These are phyloP conservation scores for Monarcha castaneiventris DNA, from an alignment of 2,113 vertebrate species.

Conservation along the genomic window DNA sequence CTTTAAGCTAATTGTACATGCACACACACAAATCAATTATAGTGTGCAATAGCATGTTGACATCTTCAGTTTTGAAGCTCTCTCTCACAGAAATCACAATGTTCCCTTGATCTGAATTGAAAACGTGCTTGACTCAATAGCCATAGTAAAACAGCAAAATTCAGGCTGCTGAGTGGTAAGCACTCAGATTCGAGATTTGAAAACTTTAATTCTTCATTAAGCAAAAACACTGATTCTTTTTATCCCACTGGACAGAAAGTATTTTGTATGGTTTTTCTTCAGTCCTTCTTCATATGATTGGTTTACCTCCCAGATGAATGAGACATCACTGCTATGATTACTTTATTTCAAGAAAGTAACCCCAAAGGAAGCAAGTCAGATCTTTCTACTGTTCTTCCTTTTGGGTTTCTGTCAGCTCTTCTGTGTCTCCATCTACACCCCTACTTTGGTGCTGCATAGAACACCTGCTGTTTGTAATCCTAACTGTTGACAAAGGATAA, in stretches of 20 bases:
- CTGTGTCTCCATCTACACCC: not conserved
- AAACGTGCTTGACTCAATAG: not conserved
- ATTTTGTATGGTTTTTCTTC: not conserved
- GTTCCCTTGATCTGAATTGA: not conserved
- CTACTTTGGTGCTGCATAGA: not conserved
- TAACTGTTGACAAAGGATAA: not conserved
- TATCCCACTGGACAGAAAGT: not conserved
- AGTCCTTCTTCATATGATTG: not conserved
- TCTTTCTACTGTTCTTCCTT: not conserved
- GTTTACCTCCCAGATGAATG: not conserved
- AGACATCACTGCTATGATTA: not conserved
- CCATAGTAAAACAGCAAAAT: not conserved
- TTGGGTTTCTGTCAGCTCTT: not conserved
- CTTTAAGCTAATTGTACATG: constrained; percentile 68
- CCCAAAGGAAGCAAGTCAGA: not conserved
- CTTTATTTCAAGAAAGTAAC: not conserved
- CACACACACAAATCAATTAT: not conserved
- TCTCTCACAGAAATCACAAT: not conserved
- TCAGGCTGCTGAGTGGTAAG: not conserved
- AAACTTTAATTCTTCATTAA: constrained; percentile 8
- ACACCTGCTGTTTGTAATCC: not conserved
- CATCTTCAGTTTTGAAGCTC: not conserved
- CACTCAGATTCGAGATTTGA: not conserved
- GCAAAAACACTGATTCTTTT: not conserved
- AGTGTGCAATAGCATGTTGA: not conserved